Evolutionary conservation across 1,140 invertebrate species (phyloP).

Genomic region (Trichonephila clavata): DNA sequence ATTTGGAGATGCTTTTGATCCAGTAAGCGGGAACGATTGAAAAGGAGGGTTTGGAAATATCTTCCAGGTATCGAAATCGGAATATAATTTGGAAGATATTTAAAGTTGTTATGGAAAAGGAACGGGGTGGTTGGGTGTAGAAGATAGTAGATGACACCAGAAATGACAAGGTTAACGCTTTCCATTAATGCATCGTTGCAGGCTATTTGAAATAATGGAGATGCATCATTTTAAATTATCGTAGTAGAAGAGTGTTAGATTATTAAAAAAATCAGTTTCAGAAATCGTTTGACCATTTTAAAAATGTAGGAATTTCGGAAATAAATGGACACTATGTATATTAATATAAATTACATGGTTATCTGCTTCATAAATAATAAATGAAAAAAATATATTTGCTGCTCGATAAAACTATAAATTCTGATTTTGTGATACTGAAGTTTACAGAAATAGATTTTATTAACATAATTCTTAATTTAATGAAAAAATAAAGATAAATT

Average conservation of each 20-base stretch:
- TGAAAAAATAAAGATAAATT: too few relatives aligned
- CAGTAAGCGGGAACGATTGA: slow-evolving; percentile 1
- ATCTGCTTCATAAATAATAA: too few relatives aligned
- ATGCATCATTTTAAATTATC: background rate
- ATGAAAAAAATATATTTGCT: too few relatives aligned
- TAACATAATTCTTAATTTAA: too few relatives aligned
- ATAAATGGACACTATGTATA: too few relatives aligned
- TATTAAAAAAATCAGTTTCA: too few relatives aligned
- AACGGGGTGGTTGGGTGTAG: background rate
- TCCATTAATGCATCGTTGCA: slow-evolving; percentile 8
- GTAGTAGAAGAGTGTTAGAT: background rate
- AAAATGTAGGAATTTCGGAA: too few relatives aligned
- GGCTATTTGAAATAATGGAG: slow-evolving; percentile 29
- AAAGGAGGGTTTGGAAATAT: background rate
- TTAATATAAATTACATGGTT: too few relatives aligned
- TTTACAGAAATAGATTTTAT: too few relatives aligned
- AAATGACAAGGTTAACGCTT: slow-evolving; percentile 13
- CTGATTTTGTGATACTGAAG: too few relatives aligned
- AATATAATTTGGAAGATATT: slow-evolving; percentile 35
- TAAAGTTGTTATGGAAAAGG: background rate
- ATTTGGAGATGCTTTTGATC: slow-evolving; percentile 34
- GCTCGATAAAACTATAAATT: too few relatives aligned
- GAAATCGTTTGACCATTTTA: too few relatives aligned
- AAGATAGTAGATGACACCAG: background rate
- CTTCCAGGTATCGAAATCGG: background rate